Base-by-base conservation (phyloP, 2,888 invertebrate genomes). In the Limnephilus marmoratus region DNA sequence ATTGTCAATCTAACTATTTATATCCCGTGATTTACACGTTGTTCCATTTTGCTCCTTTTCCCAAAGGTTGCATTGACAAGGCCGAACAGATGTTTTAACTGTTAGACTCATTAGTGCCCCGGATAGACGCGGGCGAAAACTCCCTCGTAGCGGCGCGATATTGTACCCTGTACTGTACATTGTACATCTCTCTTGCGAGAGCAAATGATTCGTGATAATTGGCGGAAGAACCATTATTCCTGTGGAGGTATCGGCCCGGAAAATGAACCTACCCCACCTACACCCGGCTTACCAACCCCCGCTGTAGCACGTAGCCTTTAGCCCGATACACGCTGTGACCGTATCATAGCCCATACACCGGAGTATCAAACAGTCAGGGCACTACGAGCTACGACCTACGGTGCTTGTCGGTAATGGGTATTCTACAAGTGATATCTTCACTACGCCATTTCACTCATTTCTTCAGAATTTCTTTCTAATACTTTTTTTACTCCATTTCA, bases 141-240 rank as follows among this genome's bases (percentile, higher is more conserved):
- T 2, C 29, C 45, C 45, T 29, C 86, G 45, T 37, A 85, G 41
- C 41, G 45, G 85, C n/a, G 41, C n/a, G 29, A 87, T 68, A 15
- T 31, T 68, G 68, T 53, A 68, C 68, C 9, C 24, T 68, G 68
- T 24, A 68, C 68, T 34, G 34, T 53, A n/a, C n/a, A 4, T 7
- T 68, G 68, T 68, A 68, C 68, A 68, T 68, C 24, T 45, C 86
- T 49, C 68, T 86, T 82, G 29, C 53, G n/a, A 45, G 81, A 92
- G 80, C 80, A 85, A 92, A 92, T 92, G 92, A 91, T 81, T 88
- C 92, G 92, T 82, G 81, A 92, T 92, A 92, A 92, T 92, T 92
- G 90, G 82, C 80, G 88, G 82, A 45, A 88, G 24, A 68, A 37
- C 92, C 92, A 92, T 92, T 92, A 92, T 92, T 92, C 90, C 81